Evolutionary conservation across 2,113 vertebrate species (phyloP).

Genomic region (Actenoides hombroni): DNA sequence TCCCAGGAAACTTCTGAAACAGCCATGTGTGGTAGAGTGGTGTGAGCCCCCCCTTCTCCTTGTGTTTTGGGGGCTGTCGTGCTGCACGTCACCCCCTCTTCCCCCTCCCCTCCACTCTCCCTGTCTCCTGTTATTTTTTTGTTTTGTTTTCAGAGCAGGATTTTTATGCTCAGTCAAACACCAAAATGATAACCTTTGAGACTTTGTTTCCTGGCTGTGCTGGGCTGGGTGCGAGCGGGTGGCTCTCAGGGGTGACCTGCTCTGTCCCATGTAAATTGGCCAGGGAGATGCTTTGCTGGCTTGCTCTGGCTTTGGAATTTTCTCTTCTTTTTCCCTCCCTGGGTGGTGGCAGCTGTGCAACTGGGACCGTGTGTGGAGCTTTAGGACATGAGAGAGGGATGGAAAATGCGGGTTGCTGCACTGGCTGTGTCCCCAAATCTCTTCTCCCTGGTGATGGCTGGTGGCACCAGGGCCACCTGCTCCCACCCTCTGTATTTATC

Average conservation of each 20-base stretch:
- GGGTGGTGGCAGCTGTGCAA: neutral
- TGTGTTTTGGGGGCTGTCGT: fast-evolving
- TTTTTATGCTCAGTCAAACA: neutral
- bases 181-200: neutral
- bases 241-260: neutral
- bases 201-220: neutral
- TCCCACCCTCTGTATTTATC: neutral
- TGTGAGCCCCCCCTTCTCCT: neutral
- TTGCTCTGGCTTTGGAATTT: neutral
- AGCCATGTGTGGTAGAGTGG: neutral
- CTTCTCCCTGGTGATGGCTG: neutral
- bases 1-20: neutral
- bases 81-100: neutral
- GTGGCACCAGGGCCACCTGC: neutral
- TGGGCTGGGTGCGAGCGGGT: neutral
- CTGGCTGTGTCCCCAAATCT: neutral
- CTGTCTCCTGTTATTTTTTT: neutral
- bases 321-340: neutral
- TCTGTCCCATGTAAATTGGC: fast-evolving
- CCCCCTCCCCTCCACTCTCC: neutral
- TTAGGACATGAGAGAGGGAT: neutral
- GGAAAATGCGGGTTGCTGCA: fast-evolving
- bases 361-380: neutral
- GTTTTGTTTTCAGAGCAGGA: neutral
- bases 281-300: neutral